These are phyloP conservation scores for Cetonia aurata DNA, from an alignment of 2,888 invertebrate species.

Conservation along the genomic window DNA sequence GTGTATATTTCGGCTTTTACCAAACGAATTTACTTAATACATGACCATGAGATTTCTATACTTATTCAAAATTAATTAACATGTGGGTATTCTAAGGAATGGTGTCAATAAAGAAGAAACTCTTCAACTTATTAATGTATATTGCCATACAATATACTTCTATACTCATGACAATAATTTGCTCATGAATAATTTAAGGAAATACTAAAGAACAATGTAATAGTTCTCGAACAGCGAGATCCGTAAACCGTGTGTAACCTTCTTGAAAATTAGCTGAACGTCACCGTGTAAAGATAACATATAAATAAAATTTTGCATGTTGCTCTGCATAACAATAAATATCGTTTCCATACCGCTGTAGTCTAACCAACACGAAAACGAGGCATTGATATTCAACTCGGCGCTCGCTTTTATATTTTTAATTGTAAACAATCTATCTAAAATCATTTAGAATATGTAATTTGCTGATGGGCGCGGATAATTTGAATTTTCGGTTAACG, in stretches of 20 bases:
- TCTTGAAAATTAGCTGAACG: conserved; percentile 29
- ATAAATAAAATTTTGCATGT: conserved; percentile 17
- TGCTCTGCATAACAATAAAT: conserved; percentile 12
- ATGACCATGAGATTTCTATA: too few relatives aligned
- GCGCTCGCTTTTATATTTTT: conserved; percentile 29
- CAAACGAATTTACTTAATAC: background rate
- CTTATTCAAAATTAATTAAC: background rate
- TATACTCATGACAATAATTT: too few relatives aligned
- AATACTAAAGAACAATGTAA: background rate
- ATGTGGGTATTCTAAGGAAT: background rate
- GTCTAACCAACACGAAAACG: background rate
- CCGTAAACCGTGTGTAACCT: conserved; percentile 12
- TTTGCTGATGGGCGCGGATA: conserved; percentile 27
- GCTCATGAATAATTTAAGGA: background rate
- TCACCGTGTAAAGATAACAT: conserved; percentile 27
- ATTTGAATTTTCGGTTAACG: conserved; percentile 34
- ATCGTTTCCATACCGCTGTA: background rate
- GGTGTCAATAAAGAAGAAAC: too few relatives aligned
- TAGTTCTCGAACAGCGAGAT: conserved; percentile 19
- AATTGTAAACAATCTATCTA: conserved; percentile 40
- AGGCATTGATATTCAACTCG: conserved; percentile 16
- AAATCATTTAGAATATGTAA: conserved; percentile 40
- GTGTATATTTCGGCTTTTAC: conserved; percentile 11
- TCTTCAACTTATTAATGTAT: background rate
- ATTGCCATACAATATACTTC: too few relatives aligned